Base-by-base conservation (phyloP, 53 echinoderm and acorn worm species). In the Paracentrotus lividus region DNA sequence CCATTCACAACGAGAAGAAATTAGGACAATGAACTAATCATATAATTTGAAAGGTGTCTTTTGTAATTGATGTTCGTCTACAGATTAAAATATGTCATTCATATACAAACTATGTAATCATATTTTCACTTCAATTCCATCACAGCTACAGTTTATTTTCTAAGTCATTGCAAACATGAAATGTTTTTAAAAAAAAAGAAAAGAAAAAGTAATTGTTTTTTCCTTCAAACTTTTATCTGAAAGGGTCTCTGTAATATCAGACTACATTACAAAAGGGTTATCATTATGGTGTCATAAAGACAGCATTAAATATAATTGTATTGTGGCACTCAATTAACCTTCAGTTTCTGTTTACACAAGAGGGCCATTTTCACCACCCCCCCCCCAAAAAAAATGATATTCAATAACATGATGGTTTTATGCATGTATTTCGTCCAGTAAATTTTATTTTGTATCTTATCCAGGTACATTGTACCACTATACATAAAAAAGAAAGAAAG, bases 1-100 rank as follows among this genome's bases (percentile, higher is more conserved):
- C 24, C 81, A 78, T 78, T 45, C 44, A 18, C 34, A 69, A 72
- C 40, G 72, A 72, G 40, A 72, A 49, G 12, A 12, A 12, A 81
- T 81, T n/a, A 27, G 81, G 81, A 45, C 81, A 81, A 81, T 81
- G 26, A 81, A 81, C 47, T 9, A n/a, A 45, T 81, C 42, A 42
- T 77, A 42, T 21, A 20, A 67, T 13, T 13, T 31, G 24, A 32
- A 23, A 34, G 67, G 10, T 33, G 16, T 23, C 15, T 67, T n/a
- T 32, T 31, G 33, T 67, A 31, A 38, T 38, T 32, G 40, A 36
- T 32, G 72, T 1, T 38, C 20, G 72, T 40, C 72, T 72, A 32
- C 72, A 72, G 72, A 40, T 40, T 38, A 6, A 72, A 72, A 72
- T 16, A 15, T 69, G 31, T 69, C 69, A 69, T 38, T 72, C 33